A percentile compares a stretch with the other conserved stretches of the same genome.
Conservation (phyloP, 2,113 vertebrate genomes). For the Cyanoderma ruficeps region DNA sequence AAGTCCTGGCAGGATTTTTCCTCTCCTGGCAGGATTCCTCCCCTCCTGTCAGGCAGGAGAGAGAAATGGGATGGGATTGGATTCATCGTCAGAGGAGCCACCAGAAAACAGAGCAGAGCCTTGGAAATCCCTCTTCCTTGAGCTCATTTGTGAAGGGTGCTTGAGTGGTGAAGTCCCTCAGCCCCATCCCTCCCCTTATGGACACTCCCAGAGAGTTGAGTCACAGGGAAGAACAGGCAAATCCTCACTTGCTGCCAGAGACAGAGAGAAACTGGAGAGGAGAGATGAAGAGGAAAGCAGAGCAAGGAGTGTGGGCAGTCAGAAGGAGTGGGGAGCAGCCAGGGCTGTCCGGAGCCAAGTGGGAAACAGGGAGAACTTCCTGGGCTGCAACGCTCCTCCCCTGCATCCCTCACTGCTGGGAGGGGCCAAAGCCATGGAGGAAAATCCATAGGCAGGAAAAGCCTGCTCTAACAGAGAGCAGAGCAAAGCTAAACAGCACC, state of each 20-base stretch:
- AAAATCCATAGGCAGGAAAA: not conserved
- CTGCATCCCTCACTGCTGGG: not conserved
- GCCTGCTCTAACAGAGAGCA: rapidly evolving
- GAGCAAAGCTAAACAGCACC: not conserved
- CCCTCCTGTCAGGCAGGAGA: not conserved
- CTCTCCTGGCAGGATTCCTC: not conserved
- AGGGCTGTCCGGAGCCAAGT: rapidly evolving
- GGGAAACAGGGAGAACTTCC: not conserved
- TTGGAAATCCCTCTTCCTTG: not conserved
- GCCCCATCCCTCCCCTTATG: rapidly evolving
- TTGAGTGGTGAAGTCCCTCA: rapidly evolving
- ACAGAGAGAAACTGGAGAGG: not conserved
- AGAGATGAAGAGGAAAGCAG: rapidly evolving
- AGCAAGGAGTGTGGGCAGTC: rapidly evolving
- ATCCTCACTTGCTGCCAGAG: not conserved
- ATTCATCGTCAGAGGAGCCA: not conserved
- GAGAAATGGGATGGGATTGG: rapidly evolving
- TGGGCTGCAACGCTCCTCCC: not conserved
- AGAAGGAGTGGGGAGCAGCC: rapidly evolving
- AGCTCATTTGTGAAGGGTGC: not conserved
- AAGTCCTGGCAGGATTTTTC: not conserved
- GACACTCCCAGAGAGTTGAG: not conserved
- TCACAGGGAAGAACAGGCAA: not conserved
- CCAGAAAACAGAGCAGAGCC: not conserved
- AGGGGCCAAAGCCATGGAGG: not conserved